Conservation (phyloP, 2,797 vertebrate genomes). For the Peromyscus nudipes region DNA sequence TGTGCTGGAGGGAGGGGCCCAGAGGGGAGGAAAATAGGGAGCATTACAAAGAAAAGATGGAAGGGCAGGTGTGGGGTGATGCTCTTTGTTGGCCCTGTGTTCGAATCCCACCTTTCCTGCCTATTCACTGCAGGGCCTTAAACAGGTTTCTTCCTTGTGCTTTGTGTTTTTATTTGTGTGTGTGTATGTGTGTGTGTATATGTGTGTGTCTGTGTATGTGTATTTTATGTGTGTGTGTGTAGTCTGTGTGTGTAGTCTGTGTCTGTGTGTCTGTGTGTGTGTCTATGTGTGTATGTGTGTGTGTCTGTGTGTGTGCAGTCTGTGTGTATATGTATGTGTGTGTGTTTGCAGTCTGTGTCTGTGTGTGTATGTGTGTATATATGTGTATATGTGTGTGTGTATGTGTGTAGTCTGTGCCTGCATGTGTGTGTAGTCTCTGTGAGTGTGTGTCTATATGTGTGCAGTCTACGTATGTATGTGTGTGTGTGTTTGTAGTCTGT, state of each 20-base stretch:
- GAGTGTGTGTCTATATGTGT: no score
- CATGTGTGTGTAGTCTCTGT: no score
- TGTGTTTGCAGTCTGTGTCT: no score
- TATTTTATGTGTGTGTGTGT: not conserved
- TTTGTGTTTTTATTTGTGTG: not conserved
- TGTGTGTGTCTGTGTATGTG: no score
- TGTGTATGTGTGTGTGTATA: not conserved
- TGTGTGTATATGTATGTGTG: no score
- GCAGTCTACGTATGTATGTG: no score
- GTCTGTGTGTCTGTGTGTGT: not conserved
- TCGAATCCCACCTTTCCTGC: not conserved
- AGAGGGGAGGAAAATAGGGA: slow-evolving; percentile 35
- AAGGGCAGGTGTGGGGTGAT: not conserved
- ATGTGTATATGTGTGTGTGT: no score
- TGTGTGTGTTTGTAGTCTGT: no score
- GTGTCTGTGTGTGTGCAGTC: no score
- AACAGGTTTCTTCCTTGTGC: not conserved
- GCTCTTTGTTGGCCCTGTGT: fast-evolving
- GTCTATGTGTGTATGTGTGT: not conserved
- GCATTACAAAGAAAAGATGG: slow-evolving; percentile 42
- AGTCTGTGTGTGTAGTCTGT: not conserved
- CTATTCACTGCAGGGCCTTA: not conserved
- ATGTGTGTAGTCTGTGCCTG: no score
- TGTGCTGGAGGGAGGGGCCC: no score
- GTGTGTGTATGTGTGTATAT: no score